Evolutionary conservation across 2,113 vertebrate species (phyloP), one percentile per base, ranked within the genome.

Genomic region (Catharus bicknelli): DNA sequence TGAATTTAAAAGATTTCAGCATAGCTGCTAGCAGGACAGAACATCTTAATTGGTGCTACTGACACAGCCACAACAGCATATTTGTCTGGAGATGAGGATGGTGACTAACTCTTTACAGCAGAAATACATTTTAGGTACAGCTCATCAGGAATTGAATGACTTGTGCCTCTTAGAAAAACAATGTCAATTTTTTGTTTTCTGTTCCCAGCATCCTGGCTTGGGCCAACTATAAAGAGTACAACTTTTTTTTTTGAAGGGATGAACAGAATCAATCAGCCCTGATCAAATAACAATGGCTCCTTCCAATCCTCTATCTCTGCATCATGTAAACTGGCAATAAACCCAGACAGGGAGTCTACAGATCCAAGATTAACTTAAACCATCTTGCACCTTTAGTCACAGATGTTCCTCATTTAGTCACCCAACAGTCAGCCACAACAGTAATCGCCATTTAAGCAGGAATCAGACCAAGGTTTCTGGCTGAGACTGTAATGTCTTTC

Each of bases 301-400:
- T 86, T 95, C 67, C 30, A 58, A 34, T 57, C 12, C 8, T 79
- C 45, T 38, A 5, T 27, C 45, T 81, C 45, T 76, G 17, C 11
- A 90, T 26, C 59, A 30, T 8, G 25, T 34, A 79, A 85, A 85
- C 18, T 1, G 0, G 27, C 25, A 62, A 86, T 34, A 69, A 72
- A 42, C 63, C 16, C 70, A 77, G 22, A 9, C 88, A 90, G 29
- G 4, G n/a, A 79, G 34, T 14, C 42, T 69, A n/a, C 4, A 3
- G 83, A 93, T 90, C 63, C 76, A 85, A 88, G 88, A 90, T 91
- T 90, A 94, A 94, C 72, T 85, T 86, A 40, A 77, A 83, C 58
- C 20, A 47, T 22, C 42, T 26, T 12, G 9, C 43, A 54, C 54
- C 86, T 93, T 47, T 36, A 91, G 82, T 69, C 63, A 87, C 3